Base-by-base conservation (phyloP, 2,888 invertebrate genomes). In the Geophilus truncorum region DNA sequence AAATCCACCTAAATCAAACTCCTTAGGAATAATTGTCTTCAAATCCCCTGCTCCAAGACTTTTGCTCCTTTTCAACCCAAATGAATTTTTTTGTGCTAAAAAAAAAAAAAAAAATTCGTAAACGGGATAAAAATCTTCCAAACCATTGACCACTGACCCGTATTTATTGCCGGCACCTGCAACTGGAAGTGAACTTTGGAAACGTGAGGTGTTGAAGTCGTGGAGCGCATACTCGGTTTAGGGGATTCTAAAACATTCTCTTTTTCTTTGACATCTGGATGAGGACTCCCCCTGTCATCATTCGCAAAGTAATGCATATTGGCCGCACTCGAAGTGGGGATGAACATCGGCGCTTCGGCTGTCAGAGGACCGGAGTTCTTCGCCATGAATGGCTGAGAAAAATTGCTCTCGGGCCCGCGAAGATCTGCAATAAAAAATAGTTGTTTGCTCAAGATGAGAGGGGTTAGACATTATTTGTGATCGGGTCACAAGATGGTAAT, bases 41-140 rank as follows among this genome's bases (percentile, higher is more conserved):
- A 94, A 94, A 0, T 93, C 91, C 0, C 93, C 92, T 10, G 84
- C 83, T n/a, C 93, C 93, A 84, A 94, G 87, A 81, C 94, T 94
- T 87, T 94, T 94, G 82, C 94, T 94, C 77, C 94, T 90, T 88
- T 94, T 94, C 82, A 94, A 86, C n/a, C 51, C 80, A 32, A 77
- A 81, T 34, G 80, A 15, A 30, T 76, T 76, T 30, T 76, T 76
- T 28, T 25, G 25, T 28, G 76, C 21, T 76, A 15, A 32, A 75
- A 76, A 25, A 4, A 25, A n/a, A n/a, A n/a, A n/a, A n/a, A n/a
- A n/a, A n/a, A n/a, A n/a, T n/a, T n/a, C n/a, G n/a, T n/a, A n/a
- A n/a, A n/a, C n/a, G n/a, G n/a, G n/a, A n/a, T n/a, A n/a, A n/a
- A n/a, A n/a, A n/a, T n/a, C n/a, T n/a, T n/a, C n/a, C n/a, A n/a